phyloP scores from a whole-genome alignment of 2,888 invertebrate species.

The Diarsia mendica region DNA sequence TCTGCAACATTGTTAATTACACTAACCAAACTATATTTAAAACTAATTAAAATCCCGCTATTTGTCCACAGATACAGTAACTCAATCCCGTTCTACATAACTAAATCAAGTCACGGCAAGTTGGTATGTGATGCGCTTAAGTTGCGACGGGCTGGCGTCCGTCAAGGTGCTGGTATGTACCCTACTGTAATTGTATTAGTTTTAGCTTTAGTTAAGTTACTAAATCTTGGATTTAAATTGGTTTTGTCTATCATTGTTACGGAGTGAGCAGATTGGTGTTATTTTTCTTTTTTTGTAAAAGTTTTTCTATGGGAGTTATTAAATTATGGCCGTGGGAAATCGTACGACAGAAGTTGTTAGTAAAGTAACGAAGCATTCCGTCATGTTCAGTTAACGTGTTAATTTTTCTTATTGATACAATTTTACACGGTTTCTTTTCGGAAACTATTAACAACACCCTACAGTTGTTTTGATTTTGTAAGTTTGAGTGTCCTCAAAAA shows the following conservation, averaged over 20 bases:
- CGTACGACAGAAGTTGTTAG: not conserved
- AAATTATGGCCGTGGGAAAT: not conserved
- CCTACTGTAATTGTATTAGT: constrained; percentile 25
- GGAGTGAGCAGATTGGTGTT: constrained; percentile 21
- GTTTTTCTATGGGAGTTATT: not conserved
- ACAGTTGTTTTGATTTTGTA: too few species aligned
- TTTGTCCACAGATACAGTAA: constrained; percentile 55
- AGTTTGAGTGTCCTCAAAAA: too few species aligned
- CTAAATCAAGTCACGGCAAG: constrained; percentile 54
- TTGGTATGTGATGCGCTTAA: constrained; percentile 58
- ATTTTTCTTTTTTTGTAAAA: not conserved
- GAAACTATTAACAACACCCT: too few species aligned
- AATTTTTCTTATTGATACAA: too few species aligned
- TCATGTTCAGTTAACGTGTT: not conserved
- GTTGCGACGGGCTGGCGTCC: constrained; percentile 30
- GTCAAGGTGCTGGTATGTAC: constrained; percentile 57
- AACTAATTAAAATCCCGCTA: constrained; percentile 19
- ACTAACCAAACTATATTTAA: constrained; percentile 15
- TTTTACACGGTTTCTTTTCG: too few species aligned
- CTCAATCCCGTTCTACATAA: constrained; percentile 36
- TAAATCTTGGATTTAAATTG: constrained; percentile 6
- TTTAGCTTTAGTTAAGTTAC: constrained; percentile 11
- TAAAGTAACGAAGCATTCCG: not conserved
- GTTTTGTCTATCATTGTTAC: not conserved
- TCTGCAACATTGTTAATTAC: constrained; percentile 24